These are phyloP conservation scores for Phaenicophaeus curvirostris DNA, from an alignment of 2,797 vertebrate genomes.

Conservation along the genomic window DNA sequence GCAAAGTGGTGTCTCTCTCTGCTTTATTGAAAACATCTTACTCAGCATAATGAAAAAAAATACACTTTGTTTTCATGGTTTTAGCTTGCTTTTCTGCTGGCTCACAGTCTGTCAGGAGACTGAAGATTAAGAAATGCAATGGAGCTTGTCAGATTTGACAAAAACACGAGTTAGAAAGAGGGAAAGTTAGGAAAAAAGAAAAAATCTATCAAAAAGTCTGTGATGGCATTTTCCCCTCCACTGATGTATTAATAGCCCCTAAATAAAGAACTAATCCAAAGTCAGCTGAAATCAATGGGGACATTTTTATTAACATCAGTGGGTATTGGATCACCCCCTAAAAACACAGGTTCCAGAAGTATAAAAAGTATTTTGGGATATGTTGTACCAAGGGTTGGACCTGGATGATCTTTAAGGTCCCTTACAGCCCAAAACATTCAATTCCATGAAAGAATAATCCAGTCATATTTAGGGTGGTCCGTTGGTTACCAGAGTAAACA, in stretches of 20 bases:
- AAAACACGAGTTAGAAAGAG: conserved; percentile 34
- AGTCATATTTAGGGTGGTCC: background rate
- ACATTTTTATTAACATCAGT: conserved; percentile 29
- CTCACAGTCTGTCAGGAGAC: conserved; percentile 49
- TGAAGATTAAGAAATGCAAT: conserved; percentile 31
- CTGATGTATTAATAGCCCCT: conserved; percentile 40
- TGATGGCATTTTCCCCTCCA: conserved; percentile 15
- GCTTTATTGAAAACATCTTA: conserved; percentile 79
- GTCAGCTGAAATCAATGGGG: conserved; percentile 37
- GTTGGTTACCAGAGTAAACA: background rate
- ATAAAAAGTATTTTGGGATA: background rate
- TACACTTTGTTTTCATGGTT: conserved; percentile 55
- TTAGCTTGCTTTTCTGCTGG: conserved; percentile 61
- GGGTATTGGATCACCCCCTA: conserved; percentile 16
- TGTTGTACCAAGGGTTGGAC: background rate
- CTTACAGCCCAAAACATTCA: too few species aligned
- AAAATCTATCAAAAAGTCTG: background rate
- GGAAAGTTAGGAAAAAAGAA: background rate
- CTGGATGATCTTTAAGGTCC: too few species aligned
- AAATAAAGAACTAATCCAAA: conserved; percentile 41
- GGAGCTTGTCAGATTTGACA: conserved; percentile 40
- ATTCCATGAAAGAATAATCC: background rate
- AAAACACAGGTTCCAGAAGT: conserved; percentile 24
- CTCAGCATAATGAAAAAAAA: conserved; percentile 70
- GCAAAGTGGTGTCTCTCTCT: conserved; percentile 63